Evolutionary conservation across 1,140 invertebrate genomes (phyloP).

Genomic region (Zaprionus ornatus): DNA sequence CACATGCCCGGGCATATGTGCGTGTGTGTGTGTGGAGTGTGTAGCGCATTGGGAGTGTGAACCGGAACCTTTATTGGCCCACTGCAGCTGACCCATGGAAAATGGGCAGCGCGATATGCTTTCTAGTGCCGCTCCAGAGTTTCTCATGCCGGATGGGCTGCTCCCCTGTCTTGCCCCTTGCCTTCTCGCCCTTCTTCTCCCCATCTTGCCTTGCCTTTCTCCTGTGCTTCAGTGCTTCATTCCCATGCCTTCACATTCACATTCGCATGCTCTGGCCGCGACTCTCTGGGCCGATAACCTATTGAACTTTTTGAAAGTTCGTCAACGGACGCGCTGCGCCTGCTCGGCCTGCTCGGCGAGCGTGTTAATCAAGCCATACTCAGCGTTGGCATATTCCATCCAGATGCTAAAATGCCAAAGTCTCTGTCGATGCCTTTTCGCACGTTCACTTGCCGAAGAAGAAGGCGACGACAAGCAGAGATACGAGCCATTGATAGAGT

Average conservation of each 20-base stretch:
- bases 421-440: background rate
- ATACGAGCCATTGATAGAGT: slow-evolving; percentile 52
- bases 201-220: background rate
- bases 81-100: slow-evolving; percentile 40
- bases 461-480: slow-evolving; percentile 26
- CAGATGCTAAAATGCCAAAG: background rate
- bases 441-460: slow-evolving; percentile 9
- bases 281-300: slow-evolving; percentile 49
- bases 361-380: slow-evolving; percentile 62
- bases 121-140: slow-evolving; percentile 7
- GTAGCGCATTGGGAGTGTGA: slow-evolving; percentile 43
- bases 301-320: slow-evolving; percentile 68
- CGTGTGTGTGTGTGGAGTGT: slow-evolving; percentile 8
- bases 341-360: slow-evolving; percentile 33
- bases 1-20: background rate
- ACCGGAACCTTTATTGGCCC: slow-evolving; percentile 48
- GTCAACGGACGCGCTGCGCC: slow-evolving; percentile 30
- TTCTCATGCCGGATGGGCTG: slow-evolving; percentile 3
- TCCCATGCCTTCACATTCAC: slow-evolving; percentile 25
- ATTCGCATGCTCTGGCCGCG: slow-evolving; percentile 25
- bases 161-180: background rate
- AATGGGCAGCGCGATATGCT: slow-evolving; percentile 38
- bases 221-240: background rate
- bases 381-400: background rate
- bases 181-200: no score